A percentile compares a stretch with the other conserved stretches of the same genome.
Evolutionary conservation across 2,797 vertebrate species (phyloP).

Genomic region (Muscicapa comitata): DNA sequence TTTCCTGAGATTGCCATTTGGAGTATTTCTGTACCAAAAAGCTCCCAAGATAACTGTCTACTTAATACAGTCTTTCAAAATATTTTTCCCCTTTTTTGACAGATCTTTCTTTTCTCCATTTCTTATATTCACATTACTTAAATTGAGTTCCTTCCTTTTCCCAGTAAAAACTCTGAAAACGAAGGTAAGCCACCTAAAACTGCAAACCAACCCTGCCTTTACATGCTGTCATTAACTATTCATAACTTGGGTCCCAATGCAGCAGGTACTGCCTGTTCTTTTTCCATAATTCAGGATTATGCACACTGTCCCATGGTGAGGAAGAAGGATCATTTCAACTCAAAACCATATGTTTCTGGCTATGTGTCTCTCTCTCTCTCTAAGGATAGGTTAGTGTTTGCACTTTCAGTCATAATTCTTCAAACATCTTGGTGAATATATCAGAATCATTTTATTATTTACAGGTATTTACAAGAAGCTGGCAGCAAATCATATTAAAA

Average conservation of each 20-base stretch:
- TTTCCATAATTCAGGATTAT: not conserved
- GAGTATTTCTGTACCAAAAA: not conserved
- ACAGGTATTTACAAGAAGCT: not conserved
- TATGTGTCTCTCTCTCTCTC: not conserved
- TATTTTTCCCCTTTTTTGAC: not conserved
- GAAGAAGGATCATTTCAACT: not conserved
- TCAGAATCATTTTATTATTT: not conserved
- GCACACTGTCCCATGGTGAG: not conserved
- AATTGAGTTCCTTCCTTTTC: not conserved
- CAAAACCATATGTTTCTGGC: not conserved
- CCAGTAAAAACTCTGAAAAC: not conserved
- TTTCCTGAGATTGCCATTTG: not conserved
- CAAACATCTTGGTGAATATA: rapidly evolving
- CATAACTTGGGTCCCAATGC: not conserved
- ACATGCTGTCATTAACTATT: not conserved
- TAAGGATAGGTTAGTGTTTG: not conserved
- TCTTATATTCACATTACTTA: not conserved
- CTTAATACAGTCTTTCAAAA: not conserved
- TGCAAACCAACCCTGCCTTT: not conserved
- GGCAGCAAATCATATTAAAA: not conserved
- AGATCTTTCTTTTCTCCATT: not conserved
- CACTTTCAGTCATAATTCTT: not conserved
- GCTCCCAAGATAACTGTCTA: not conserved
- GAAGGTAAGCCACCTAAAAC: not conserved
- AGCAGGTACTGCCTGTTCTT: not conserved